Evolutionary conservation across 2,888 invertebrate species (phyloP), one percentile per base, ranked within the genome.

Genomic region (Leucozona laternaria): DNA sequence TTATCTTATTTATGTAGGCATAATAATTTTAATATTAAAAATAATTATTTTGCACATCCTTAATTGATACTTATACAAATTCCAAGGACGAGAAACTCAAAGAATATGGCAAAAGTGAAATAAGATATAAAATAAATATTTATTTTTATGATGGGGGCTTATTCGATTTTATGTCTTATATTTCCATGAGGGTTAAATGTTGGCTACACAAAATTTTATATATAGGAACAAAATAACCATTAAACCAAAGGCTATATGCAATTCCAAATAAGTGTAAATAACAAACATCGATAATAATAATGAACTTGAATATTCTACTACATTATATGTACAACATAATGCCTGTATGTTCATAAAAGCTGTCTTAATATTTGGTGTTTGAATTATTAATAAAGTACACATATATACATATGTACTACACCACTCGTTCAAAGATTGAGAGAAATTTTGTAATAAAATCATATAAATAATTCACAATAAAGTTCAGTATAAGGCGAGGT

Each of bases 321-420:
- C n/a, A n/a, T 25, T 31, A 31, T 28, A 7, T 17, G n/a, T n/a
- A 13, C 20, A 45, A 48, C 31, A 25, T 60, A 43, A 48, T 66
- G 45, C 8, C 22, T 45, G 53, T 28, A 31, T 22, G 45, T 62
- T 25, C 66, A 48, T 34, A 77, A 66, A 71, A 55, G 64, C 25
- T 15, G 28, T 64, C 70, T 48, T 57, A 53, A 76, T 71, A 66
- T 71, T 79, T 80, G 22, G 37, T 68, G 22, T 68, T 85, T 85
- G 31, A 72, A 85, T 85, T 80, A 80, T 68, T 80, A 85, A 85
- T 77, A 80, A 66, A 45, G 64, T 13, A 62, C 58, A 71, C 13
- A n/a, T n/a, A n/a, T n/a, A n/a, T n/a, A n/a, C n/a, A n/a, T n/a
- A n/a, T n/a, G n/a, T n/a, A n/a, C n/a, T n/a, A n/a, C n/a, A n/a